Conservation (phyloP, 1,140 invertebrate genomes). For the Drosophila rufa region DNA sequence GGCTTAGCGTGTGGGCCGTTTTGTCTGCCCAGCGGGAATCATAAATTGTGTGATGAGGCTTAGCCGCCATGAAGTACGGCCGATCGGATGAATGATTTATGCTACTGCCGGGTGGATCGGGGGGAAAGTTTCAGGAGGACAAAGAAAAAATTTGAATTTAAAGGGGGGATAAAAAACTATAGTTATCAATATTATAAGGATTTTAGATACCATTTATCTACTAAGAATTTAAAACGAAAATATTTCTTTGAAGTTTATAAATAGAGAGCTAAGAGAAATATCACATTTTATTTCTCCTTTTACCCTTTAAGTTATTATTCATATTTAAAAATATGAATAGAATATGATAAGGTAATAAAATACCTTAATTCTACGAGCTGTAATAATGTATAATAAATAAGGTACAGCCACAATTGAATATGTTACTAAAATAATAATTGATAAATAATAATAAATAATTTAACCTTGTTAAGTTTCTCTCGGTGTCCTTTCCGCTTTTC, state of each 20-base stretch:
- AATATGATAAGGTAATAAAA: too few relatives aligned
- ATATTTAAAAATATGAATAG: neutral
- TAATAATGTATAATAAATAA: too few relatives aligned
- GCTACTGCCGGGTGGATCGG: neutral
- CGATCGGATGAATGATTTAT: slow-evolving; percentile 43
- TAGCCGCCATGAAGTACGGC: slow-evolving; percentile 34
- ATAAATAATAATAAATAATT: too few relatives aligned
- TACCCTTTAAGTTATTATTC: neutral
- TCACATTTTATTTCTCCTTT: neutral
- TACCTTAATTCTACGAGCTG: too few relatives aligned
- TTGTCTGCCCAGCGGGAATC: slow-evolving; percentile 56
- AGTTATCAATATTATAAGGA: too few relatives aligned
- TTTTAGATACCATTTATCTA: too few relatives aligned
- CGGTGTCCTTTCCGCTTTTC: neutral
- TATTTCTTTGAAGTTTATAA: neutral
- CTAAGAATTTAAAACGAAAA: neutral
- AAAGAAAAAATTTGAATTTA: neutral
- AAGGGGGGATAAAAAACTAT: neutral
- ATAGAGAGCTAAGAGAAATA: neutral
- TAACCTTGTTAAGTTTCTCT: neutral
- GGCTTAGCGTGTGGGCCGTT: slow-evolving; percentile 64
- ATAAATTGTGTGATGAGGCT: slow-evolving; percentile 53
- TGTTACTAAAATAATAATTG: too few relatives aligned
- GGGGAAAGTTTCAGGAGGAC: neutral
- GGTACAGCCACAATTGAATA: too few relatives aligned